These are phyloP conservation scores for Falcaria lacertinaria DNA, from an alignment of 2,888 invertebrate genomes.

Conservation along the genomic window DNA sequence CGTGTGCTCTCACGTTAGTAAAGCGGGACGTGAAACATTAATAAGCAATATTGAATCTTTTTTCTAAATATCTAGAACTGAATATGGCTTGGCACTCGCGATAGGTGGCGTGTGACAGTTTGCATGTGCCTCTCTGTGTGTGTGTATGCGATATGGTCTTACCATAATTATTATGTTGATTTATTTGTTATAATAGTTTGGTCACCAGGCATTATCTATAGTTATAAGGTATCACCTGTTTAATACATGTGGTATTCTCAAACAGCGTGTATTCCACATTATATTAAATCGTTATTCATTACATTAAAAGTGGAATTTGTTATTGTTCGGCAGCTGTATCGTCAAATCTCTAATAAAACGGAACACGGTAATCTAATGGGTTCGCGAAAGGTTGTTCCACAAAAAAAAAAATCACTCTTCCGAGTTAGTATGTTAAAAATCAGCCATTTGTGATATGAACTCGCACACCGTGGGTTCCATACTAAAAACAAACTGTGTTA, in stretches of 20 bases:
- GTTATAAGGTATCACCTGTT: slow-evolving; percentile 21
- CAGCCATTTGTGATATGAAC: too few relatives aligned
- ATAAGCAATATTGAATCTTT: neutral
- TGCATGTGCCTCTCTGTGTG: neutral
- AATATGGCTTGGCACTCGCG: neutral
- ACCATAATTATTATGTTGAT: slow-evolving; percentile 1
- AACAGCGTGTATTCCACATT: slow-evolving; percentile 3
- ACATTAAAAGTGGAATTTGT: too few relatives aligned
- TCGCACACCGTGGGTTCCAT: too few relatives aligned
- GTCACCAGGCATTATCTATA: slow-evolving; percentile 10
- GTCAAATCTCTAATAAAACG: too few relatives aligned
- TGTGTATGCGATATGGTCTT: slow-evolving; percentile 4
- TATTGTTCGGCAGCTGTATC: too few relatives aligned
- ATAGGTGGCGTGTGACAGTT: neutral
- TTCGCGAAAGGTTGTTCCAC: too few relatives aligned
- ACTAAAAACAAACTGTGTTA: too few relatives aligned
- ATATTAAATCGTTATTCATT: neutral
- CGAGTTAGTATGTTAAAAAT: too few relatives aligned
- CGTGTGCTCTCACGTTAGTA: neutral
- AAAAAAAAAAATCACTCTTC: too few relatives aligned
- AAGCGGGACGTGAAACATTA: neutral
- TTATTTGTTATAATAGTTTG: slow-evolving; percentile 6
- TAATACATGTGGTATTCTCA: slow-evolving; percentile 18
- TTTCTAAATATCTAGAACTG: neutral
- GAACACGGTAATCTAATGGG: too few relatives aligned